Evolutionary conservation across 2,113 vertebrate genomes (phyloP), one percentile per base, ranked within the genome.

Genomic region (Carassius carassius): DNA sequence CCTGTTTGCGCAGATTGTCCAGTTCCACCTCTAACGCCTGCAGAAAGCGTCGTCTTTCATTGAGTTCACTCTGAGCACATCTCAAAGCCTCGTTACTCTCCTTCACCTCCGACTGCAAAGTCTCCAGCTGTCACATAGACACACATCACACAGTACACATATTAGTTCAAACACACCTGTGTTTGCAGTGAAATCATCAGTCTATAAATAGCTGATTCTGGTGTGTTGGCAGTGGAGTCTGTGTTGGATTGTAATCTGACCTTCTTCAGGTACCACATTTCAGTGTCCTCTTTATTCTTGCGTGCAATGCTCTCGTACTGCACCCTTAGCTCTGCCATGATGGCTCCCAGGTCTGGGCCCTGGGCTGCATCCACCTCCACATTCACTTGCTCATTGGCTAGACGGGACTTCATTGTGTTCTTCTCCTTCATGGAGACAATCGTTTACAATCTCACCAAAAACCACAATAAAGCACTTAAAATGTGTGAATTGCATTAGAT

Each of bases 201-300:
- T 67, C 23, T 81, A 32, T 49, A 67, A 67, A 81, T 51, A 51
- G 41, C 49, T 19, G n/a, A 4, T 49, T 25, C 6, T 3, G 35
- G 6, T 44, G 35, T 62, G 77, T 23, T 12, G 47, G 13, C 41
- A 41, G 41, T 47, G 44, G 44, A 12, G 44, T 47, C 44, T 47
- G 2, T 47, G 44, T 3, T 47, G 44, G 44, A 47, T 47, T 47
- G 44, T 47, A 47, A 10, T 3, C 44, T 47, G 58, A 95, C 95
- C 95, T 96, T 95, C 87, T 92, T 94, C 9, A 94, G 89, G 86
- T 94, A 96, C 94, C 95, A 95, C 78, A 90, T 41, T 78, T 96
- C 94, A 0, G 95, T 90, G 1, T 96, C 95, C 58, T 95, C 95
- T 85, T 95, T 95, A 92, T 95, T 96, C 86, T 95, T 95, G 70